These are phyloP conservation scores for Solea solea DNA, from an alignment of 2,113 vertebrate species.

Conservation along the genomic window DNA sequence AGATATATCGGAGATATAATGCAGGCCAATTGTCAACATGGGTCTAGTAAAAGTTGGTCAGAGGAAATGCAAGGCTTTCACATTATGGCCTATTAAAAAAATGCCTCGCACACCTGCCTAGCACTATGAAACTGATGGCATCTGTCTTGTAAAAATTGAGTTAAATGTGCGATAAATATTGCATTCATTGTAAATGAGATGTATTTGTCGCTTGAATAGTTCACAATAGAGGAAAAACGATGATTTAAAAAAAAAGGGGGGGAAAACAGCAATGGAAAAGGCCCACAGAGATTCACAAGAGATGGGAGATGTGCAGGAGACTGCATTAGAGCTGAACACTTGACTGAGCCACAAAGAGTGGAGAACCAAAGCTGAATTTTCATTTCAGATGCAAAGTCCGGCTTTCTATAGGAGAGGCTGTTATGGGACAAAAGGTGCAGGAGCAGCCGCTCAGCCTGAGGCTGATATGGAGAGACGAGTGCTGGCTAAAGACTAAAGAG, in stretches of 20 bases:
- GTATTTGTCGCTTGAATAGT: constrained; percentile 65
- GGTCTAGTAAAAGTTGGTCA: constrained; percentile 60
- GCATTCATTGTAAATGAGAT: constrained; percentile 64
- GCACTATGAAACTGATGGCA: constrained; percentile 57
- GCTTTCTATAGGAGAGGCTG: constrained; percentile 24
- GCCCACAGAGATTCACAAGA: constrained; percentile 27
- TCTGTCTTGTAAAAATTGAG: constrained; percentile 69
- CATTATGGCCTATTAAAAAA: constrained; percentile 53
- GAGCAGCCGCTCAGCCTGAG: constrained; percentile 9
- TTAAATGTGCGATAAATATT: constrained; percentile 70
- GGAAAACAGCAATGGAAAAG: constrained; percentile 10
- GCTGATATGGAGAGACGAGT: constrained; percentile 18
- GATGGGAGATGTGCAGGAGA: constrained; percentile 26
- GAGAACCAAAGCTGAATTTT: constrained; percentile 17
- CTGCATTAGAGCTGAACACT: constrained; percentile 31
- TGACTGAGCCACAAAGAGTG: constrained; percentile 20
- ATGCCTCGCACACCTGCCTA: constrained; percentile 33
- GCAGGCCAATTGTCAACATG: constrained; percentile 51
- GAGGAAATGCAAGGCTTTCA: constrained; percentile 61
- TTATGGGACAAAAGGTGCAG: constrained; percentile 22
- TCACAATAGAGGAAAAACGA: constrained; percentile 59
- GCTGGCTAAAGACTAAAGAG: constrained; percentile 2
- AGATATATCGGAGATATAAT: constrained; percentile 54
- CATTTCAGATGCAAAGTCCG: constrained; percentile 44
- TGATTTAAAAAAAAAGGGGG: constrained; percentile 41